Base-by-base conservation (phyloP, 2,888 invertebrate genomes). In the Fragum whitleyi region DNA sequence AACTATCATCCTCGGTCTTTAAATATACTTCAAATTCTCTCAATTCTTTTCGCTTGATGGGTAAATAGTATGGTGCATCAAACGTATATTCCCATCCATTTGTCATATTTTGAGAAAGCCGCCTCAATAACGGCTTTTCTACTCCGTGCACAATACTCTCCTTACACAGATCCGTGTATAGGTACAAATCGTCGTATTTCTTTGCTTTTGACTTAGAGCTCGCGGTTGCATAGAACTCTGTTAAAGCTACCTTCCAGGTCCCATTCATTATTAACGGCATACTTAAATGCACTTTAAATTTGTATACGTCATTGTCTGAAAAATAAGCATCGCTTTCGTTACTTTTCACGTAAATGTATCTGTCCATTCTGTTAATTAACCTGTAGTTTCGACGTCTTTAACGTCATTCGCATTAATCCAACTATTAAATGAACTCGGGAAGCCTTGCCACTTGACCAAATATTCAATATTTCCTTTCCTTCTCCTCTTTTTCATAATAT, bases 391-490 rank as follows among this genome's bases (percentile, higher is more conserved):
- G n/a, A n/a, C n/a, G n/a, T 71, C 68, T 72, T 77, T 72, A 23
- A 72, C 51, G n/a, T 72, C 77, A 32, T 39, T 42, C 14, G 71
- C 72, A 67, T 76, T n/a, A n/a, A n/a, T n/a, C n/a, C n/a, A n/a
- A n/a, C n/a, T n/a, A n/a, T n/a, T n/a, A n/a, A n/a, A n/a, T 61
- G 62, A 51, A 28, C 57, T 65, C n/a, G 74, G 70, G 42, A 69
- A 74, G 6, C 77, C 79, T 39, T 71, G 67, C 65, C 72, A 81
- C 75, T 79, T 73, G 3, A 76, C 72, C 29, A 72, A 68, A 57
- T 77, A 77, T 39, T 77, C 67, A 0, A 42, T 19, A 47, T 72
- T 75, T 2, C 74, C 70, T 51, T 77, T 69, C 0, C 69, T 14
- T 51, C 55, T 76, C 36, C 85, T 65, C 19, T 61, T 79, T 42